These are phyloP conservation scores for Castor canadensis DNA, from an alignment of 2,113 vertebrate genomes.

Conservation along the genomic window DNA sequence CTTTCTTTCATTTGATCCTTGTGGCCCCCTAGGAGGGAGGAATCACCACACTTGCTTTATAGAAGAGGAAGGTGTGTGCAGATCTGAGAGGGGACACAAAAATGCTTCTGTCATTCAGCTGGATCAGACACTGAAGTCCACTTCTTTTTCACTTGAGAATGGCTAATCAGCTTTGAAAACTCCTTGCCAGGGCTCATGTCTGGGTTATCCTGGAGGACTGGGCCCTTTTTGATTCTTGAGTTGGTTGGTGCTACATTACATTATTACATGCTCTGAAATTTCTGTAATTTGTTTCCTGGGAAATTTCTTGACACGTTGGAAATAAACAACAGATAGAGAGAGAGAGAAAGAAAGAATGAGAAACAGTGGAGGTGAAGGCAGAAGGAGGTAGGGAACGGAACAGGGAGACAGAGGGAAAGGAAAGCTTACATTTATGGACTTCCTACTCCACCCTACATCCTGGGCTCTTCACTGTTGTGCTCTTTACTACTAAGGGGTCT, in stretches of 20 bases:
- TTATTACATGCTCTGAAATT: background rate
- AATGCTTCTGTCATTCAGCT: background rate
- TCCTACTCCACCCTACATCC: no score
- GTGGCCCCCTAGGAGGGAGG: background rate
- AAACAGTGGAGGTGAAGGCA: background rate
- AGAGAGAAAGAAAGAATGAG: no score
- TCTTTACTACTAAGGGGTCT: no score
- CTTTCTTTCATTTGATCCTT: background rate
- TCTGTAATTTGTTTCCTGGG: background rate
- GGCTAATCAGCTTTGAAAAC: background rate
- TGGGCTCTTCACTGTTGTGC: no score
- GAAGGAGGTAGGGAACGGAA: background rate
- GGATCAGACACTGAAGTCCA: no score
- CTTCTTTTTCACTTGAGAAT: background rate
- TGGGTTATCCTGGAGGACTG: rapidly evolving
- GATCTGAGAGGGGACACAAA: background rate
- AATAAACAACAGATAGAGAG: background rate
- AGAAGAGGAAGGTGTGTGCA: background rate
- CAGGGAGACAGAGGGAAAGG: no score
- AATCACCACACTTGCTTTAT: background rate
- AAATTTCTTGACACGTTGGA: background rate
- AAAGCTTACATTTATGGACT: background rate
- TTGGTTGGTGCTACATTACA: background rate
- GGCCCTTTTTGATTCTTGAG: background rate
- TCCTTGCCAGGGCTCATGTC: no score